Evolutionary conservation across 2,113 vertebrate species (phyloP).

Genomic region (Pachypanchax playfairii): DNA sequence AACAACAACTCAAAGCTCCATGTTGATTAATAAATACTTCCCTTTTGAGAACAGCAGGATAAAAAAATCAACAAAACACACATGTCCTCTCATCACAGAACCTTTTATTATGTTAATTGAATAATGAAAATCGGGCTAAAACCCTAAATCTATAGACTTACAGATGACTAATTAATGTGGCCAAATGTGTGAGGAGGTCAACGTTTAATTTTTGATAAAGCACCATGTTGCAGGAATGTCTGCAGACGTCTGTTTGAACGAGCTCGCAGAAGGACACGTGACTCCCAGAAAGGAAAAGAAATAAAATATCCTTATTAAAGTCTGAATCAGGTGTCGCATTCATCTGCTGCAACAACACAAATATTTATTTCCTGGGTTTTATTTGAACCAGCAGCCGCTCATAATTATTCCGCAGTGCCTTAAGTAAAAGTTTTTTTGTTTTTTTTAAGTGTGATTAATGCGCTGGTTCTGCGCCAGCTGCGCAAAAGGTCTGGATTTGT

Average conservation of each 20-base stretch:
- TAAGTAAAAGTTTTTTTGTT: no score
- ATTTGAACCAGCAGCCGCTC: not conserved
- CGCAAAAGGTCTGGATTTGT: not conserved
- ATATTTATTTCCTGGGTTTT: not conserved
- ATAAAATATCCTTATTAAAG: not conserved
- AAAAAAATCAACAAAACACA: not conserved
- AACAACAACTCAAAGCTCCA: no score
- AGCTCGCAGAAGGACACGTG: conserved; percentile 39
- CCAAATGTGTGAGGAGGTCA: conserved; percentile 74
- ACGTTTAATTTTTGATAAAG: conserved; percentile 64
- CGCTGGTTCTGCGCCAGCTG: no score
- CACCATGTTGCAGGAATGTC: conserved; percentile 72
- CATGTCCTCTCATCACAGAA: conserved; percentile 2
- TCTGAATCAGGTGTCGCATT: not conserved
- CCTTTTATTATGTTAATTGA: conserved; percentile 14
- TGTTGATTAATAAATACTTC: no score
- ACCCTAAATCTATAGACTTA: conserved; percentile 50
- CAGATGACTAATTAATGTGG: conserved; percentile 63
- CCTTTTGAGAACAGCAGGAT: no score
- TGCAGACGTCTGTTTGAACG: conserved; percentile 32
- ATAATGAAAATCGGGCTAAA: conserved; percentile 42
- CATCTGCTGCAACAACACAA: not conserved
- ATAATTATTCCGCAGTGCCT: no score
- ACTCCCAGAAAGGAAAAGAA: not conserved
- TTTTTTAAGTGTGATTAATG: not conserved